A percentile compares a stretch with the other conserved stretches of the same genome.
These are phyloP conservation scores for Eriocheir sinensis DNA, from an alignment of 1,140 invertebrate species.

Conservation along the genomic window DNA sequence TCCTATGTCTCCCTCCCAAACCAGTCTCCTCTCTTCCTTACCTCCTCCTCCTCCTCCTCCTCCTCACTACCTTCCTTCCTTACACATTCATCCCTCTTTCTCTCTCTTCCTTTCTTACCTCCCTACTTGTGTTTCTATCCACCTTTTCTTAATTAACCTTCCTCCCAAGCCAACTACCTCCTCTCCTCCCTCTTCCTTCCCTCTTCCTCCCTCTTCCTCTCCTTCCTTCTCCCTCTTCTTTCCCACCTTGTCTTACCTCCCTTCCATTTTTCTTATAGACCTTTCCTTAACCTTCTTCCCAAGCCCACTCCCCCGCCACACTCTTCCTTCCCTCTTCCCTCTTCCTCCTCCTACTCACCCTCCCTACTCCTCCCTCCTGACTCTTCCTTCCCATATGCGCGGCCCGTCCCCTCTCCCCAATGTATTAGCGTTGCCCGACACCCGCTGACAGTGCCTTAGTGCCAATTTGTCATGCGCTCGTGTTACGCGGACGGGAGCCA, in stretches of 20 bases:
- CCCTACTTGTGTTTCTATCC: background rate
- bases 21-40: background rate
- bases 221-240: background rate
- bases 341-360: background rate
- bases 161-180: background rate
- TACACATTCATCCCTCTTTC: background rate
- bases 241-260: background rate
- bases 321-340: background rate
- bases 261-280: background rate
- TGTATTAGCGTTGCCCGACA: slow-evolving; percentile 54
- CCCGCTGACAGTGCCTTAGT: slow-evolving; percentile 60
- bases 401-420: slow-evolving; percentile 29
- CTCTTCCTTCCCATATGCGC: background rate
- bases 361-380: background rate
- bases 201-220: background rate
- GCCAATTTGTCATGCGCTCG: slow-evolving; percentile 63
- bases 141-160: background rate
- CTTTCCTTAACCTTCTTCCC: too few relatives aligned
- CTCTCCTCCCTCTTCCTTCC: background rate
- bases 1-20: too few relatives aligned
- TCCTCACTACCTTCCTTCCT: background rate
- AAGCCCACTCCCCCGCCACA: too few relatives aligned
- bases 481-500: slow-evolving; percentile 37
- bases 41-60: too few relatives aligned
- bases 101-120: background rate